phyloP scores from a whole-genome alignment of 2,797 vertebrate genomes.

The Pangasius krempfi region DNA sequence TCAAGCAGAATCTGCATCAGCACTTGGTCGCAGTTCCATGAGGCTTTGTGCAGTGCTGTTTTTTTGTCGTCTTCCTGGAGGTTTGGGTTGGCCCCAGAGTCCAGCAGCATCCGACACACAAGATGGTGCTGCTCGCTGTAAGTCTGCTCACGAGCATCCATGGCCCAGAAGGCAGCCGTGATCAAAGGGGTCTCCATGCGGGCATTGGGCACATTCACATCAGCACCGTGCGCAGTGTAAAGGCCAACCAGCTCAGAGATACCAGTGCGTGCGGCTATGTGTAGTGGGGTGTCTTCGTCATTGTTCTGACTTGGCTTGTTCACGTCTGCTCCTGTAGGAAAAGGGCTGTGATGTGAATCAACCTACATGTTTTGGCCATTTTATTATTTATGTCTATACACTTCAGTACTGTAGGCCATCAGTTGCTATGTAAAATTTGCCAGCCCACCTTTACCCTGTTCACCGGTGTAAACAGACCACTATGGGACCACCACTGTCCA shows the following conservation, averaged over 20 bases:
- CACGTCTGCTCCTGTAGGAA: constrained; percentile 82
- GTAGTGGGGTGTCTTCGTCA: constrained; percentile 87
- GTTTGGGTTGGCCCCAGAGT: constrained; percentile 85
- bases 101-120: constrained; percentile 86
- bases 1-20: constrained; percentile 91
- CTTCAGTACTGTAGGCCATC: neutral
- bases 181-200: constrained; percentile 87
- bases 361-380: neutral
- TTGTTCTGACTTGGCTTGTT: constrained; percentile 81
- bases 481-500: neutral
- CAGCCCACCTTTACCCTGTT: neutral
- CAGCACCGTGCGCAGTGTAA: constrained; percentile 82
- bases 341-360: constrained; percentile 16
- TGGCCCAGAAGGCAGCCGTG: constrained; percentile 86
- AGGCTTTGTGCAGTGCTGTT: constrained; percentile 91
- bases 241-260: constrained; percentile 84
- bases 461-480: neutral
- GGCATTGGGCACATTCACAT: constrained; percentile 80
- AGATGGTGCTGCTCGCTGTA: constrained; percentile 88
- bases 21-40: constrained; percentile 93
- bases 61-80: constrained; percentile 87
- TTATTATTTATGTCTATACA: neutral
- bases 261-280: constrained; percentile 83
- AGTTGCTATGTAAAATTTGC: neutral
- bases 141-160: constrained; percentile 83